Base-by-base conservation (phyloP, 2,888 invertebrate genomes). In the Homarus gammarus region DNA sequence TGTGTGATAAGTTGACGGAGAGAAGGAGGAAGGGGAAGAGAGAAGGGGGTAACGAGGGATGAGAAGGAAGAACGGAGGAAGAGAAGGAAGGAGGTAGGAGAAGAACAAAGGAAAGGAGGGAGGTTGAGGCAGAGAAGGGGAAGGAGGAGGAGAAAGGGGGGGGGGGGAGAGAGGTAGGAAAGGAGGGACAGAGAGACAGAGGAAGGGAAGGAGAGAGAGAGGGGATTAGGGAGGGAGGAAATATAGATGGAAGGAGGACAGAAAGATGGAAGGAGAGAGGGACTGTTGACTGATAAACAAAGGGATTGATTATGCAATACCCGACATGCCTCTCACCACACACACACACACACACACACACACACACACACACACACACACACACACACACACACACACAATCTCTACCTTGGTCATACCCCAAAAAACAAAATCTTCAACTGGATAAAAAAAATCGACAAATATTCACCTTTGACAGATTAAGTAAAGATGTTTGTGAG, bases 241-340 rank as follows among this genome's bases (percentile, higher is more conserved):
- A n/a, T 78, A 51, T 2, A 18, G 56, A 18, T 15, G 78, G 27
- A 78, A n/a, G 51, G n/a, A n/a, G 36, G 79, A 38, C 33, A 56
- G 61, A n/a, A 78, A n/a, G 15, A 12, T 27, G 40, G 49, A 51
- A 18, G 56, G 56, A 18, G 18, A 51, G 27, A 78, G 51, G 51
- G n/a, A 18, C 79, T 61, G 56, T 79, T 56, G 27, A 61, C 51
- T 51, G 61, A 79, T 61, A 79, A 79, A 79, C 79, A 79, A 79
- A 79, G 79, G 79, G 61, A 79, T 22, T 51, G 79, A 79, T 79
- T 79, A 79, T 79, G 79, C 79, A 79, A 61, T 51, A 38, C 51
- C 18, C 36, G 79, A 40, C 51, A 79, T 79, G 31, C 79, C 61
- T 79, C 64, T 64, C 61, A 8, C 38, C 61, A 12, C 38, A 8